A percentile compares a stretch with the other conserved stretches of the same genome.
Conservation (phyloP, 2,888 invertebrate genomes). For the Lithosia quadra region DNA sequence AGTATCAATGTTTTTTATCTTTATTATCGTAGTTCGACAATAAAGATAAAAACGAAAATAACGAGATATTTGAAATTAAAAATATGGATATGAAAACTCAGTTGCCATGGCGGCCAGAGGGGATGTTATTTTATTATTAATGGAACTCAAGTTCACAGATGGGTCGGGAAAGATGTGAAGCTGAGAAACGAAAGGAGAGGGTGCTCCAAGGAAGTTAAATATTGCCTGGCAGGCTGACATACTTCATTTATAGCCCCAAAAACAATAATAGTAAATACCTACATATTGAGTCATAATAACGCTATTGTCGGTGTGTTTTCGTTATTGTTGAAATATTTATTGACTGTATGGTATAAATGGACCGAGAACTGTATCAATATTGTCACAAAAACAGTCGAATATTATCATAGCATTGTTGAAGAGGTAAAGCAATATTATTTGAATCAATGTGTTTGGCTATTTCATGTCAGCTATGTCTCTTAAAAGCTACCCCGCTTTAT, state of each 20-base stretch:
- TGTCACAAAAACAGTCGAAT: constrained; percentile 23
- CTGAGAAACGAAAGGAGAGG: neutral
- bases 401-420: constrained; percentile 26
- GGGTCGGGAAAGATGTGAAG: neutral
- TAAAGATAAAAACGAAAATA: neutral
- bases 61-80: neutral
- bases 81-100: neutral
- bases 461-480: constrained; percentile 21
- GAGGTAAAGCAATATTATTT: constrained; percentile 31
- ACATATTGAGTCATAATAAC: neutral
- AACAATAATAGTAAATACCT: neutral
- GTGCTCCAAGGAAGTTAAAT: neutral
- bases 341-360: constrained; percentile 31
- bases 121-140: too few relatives aligned
- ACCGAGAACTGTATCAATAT: constrained; percentile 36
- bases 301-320: constrained; percentile 6
- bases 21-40: too few relatives aligned
- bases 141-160: neutral
- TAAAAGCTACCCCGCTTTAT: constrained; percentile 21
- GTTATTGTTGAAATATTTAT: constrained; percentile 21
- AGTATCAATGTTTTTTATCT: too few relatives aligned
- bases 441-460: constrained; percentile 24
- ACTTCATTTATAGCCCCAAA: neutral
- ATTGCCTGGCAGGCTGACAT: neutral
- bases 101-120: too few relatives aligned